Base-by-base conservation (phyloP, 2,113 vertebrate species). In the Ceyx cyanopectus region DNA sequence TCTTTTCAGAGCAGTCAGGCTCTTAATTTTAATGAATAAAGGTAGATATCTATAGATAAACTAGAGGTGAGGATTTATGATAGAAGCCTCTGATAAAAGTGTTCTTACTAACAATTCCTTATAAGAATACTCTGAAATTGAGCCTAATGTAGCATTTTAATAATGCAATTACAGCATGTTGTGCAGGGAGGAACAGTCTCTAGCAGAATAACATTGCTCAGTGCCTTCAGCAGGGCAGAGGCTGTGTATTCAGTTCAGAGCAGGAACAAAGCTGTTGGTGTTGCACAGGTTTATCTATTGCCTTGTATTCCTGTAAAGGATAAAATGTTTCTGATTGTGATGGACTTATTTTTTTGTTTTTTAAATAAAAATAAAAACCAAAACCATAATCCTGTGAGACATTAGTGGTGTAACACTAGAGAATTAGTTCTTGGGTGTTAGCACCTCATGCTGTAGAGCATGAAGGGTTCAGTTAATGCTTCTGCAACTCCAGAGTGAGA, bases 381-480 rank as follows among this genome's bases (percentile, higher is more conserved):
- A 60, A 34, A 9, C 57, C 12, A 26, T 23, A 19, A 21, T 32
- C 19, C 24, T 58, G 9, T 48, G 12, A 61, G n/a, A 41, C 13
- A 11, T 45, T 37, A 53, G 17, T 37, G 56, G 27, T 43, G 14
- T 3, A 45, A 60, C 19, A 15, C 22, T 58, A 57, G 27, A 61
- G 37, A 83, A 81, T 67, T n/a, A 40, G 15, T 50, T 32, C 41
- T 68, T 51, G 9, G 41, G 22, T 66, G 87, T 89, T 46, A 46
- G 11, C 20, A 72, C 45, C 10, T 72, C 54, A 54, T 1, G 27
- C 41, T 70, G 0, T 13, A 72, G 41, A 69, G 37, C 1, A 0
- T 80, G 56, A 76, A 86, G 60, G 46, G 66, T 66, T 79, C 0
- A 0, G 17, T 90, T 89, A 61, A 79, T 67, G 74, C 37, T 48